Percentiles rank a stretch among this genome's conserved stretches.
Evolutionary conservation across 2,797 vertebrate species (phyloP).

Genomic region (Pangasius sanitwongsei): DNA sequence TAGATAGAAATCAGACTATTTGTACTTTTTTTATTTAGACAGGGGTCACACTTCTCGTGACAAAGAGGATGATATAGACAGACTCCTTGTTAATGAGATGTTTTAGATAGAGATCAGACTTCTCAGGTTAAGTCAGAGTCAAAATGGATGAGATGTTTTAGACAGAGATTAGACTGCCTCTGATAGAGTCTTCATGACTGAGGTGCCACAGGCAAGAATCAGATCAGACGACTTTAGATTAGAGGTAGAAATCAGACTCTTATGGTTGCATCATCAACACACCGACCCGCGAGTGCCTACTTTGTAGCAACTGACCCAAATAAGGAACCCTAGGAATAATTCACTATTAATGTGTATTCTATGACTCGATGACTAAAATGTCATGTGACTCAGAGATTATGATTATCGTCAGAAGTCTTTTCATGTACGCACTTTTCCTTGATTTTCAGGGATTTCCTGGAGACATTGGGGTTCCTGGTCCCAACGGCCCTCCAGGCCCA

Average conservation of each 20-base stretch:
- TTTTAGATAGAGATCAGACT: background rate
- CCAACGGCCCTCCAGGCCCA: constrained; percentile 90
- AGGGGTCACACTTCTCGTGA: background rate
- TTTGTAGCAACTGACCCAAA: background rate
- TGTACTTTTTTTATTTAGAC: too few species aligned
- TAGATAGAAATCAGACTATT: background rate
- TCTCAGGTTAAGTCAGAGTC: too few species aligned
- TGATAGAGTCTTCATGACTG: background rate
- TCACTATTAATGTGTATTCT: background rate
- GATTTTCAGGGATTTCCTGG: constrained; percentile 93
- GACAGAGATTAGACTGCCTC: background rate
- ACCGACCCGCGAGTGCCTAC: too few species aligned
- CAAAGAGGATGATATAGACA: too few species aligned
- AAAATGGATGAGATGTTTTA: background rate
- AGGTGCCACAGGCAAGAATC: background rate
- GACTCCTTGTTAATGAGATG: background rate
- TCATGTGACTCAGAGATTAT: background rate
- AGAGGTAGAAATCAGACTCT: background rate
- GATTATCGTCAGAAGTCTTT: background rate
- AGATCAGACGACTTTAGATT: background rate
- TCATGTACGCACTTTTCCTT: constrained; percentile 21
- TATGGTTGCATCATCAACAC: background rate
- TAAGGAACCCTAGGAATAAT: background rate
- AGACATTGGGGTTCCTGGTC: constrained; percentile 92
- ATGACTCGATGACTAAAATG: background rate